Conservation (phyloP, 2,113 vertebrate genomes). For the Atlantisia rogersi region DNA sequence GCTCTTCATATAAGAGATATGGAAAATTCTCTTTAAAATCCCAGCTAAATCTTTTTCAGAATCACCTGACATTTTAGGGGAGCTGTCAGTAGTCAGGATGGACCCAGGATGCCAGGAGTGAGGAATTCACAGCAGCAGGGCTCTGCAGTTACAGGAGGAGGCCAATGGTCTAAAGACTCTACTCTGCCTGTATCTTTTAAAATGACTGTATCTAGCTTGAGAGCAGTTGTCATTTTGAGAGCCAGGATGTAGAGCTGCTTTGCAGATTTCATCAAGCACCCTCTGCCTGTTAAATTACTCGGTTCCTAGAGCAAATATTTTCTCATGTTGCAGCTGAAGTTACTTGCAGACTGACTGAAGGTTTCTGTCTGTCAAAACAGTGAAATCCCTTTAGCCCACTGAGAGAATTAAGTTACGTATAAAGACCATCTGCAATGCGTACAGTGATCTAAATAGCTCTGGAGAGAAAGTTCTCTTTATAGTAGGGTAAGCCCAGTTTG, state of each 20-base stretch:
- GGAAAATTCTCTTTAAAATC: neutral
- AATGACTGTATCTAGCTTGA: neutral
- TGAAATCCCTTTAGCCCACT: neutral
- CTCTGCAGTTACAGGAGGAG: neutral
- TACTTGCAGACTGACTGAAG: neutral
- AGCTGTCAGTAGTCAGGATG: neutral
- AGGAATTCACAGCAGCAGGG: neutral
- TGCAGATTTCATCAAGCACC: neutral
- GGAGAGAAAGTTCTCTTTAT: neutral
- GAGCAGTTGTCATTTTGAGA: neutral
- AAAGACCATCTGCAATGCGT: neutral
- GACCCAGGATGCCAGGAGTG: neutral
- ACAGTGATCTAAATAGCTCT: neutral
- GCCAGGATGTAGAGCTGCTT: neutral
- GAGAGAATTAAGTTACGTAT: neutral
- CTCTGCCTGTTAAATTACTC: neutral
- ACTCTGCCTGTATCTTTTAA: neutral
- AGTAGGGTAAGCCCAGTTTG: neutral
- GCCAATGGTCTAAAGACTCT: neutral
- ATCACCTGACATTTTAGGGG: neutral
- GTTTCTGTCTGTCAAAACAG: neutral
- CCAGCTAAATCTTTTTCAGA: neutral
- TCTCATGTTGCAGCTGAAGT: neutral
- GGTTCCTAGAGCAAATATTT: neutral
- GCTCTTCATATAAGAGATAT: neutral